Percentiles rank a stretch among this genome's conserved stretches.
Conservation (phyloP, 2,113 vertebrate species). For the Phyllostomus discolor region DNA sequence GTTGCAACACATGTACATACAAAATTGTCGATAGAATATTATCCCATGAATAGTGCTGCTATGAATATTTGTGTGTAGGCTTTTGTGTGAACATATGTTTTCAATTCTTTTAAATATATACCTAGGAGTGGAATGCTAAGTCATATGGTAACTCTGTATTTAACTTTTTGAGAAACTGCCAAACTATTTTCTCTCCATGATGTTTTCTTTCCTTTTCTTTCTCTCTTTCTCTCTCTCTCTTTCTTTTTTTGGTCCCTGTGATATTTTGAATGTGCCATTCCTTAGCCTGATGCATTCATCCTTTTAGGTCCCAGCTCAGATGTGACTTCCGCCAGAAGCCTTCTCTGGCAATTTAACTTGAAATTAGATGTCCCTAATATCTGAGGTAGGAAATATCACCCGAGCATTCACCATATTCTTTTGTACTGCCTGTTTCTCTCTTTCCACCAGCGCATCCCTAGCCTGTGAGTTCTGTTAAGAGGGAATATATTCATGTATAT, state of each 20-base stretch:
- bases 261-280: background rate
- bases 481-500: background rate
- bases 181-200: background rate
- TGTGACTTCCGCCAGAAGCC: background rate
- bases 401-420: background rate
- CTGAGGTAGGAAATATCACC: background rate
- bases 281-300: background rate
- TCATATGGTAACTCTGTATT: background rate
- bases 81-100: background rate
- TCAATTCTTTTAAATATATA: background rate
- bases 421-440: background rate
- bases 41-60: background rate
- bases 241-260: too few species aligned
- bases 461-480: background rate
- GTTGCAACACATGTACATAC: background rate
- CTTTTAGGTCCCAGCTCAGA: background rate
- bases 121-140: too few species aligned
- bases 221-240: too few species aligned
- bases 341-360: background rate
- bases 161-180: background rate
- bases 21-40: background rate
- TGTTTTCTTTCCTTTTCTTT: background rate
- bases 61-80: background rate
- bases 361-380: background rate
- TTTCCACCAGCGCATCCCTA: too few species aligned